phyloP scores from a whole-genome alignment of 2,113 vertebrate genomes.

The Laticauda colubrina region DNA sequence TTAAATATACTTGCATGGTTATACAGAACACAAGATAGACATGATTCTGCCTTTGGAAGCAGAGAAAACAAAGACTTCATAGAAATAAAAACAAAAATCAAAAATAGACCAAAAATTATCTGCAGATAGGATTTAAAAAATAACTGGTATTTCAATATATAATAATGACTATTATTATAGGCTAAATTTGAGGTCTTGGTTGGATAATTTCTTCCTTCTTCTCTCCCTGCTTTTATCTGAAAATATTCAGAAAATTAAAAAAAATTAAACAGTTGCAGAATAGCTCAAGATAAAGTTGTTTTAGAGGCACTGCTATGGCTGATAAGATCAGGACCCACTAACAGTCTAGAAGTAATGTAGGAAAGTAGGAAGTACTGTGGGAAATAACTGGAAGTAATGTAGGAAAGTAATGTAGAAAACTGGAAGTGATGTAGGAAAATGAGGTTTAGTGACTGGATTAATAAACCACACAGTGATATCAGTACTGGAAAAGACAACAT shows the following conservation, averaged over 20 bases:
- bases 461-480: background rate
- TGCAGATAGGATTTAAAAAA: background rate
- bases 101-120: background rate
- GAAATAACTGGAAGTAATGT: conserved; percentile 26
- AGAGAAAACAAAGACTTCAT: background rate
- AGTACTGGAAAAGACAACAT: background rate
- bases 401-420: background rate
- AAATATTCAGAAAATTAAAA: background rate
- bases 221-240: background rate
- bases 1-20: background rate
- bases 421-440: conserved; percentile 37
- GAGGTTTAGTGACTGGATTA: background rate
- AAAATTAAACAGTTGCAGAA: background rate
- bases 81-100: too few relatives aligned
- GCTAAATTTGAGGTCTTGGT: background rate
- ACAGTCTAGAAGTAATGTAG: conserved; percentile 22
- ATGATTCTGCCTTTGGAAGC: background rate
- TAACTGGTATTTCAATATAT: background rate
- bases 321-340: conserved; percentile 7
- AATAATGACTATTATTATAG: background rate
- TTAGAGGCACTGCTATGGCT: background rate
- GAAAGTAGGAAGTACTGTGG: background rate
- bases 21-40: background rate
- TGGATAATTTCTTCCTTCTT: background rate
- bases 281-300: background rate